Base-by-base conservation (phyloP, 2,797 vertebrate genomes). In the Dromococcyx pavoninus region DNA sequence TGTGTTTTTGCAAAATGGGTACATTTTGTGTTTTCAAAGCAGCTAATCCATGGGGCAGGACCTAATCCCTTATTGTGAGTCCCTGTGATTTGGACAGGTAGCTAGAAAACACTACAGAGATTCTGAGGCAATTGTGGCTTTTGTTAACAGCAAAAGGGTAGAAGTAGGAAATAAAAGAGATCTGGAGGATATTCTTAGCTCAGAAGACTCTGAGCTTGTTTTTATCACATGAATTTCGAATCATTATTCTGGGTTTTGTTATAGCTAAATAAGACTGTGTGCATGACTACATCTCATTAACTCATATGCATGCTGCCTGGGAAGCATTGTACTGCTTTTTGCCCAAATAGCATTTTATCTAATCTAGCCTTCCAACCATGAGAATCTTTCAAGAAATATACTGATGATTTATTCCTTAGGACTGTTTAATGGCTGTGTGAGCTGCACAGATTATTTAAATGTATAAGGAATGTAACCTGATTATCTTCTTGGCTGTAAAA, bases 211-310 rank as follows among this genome's bases (percentile, higher is more conserved):
- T 48, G 30, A 91, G 72, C 66, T 89, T 78, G 58, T 51, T 93
- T 88, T 92, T 91, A 91, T 86, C 70, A 81, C 56, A 73, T 46
- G 79, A 66, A 88, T 89, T 94, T 93, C n/a, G 85, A 79, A 91
- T 91, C n/a, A 84, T 91, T 88, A 76, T 92, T 95, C 76, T 92
- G 43, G 1, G 19, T 89, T 93, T 89, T 93, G 54, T 89, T 93
- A 53, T 2, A 88, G 35, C 82, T 89, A 60, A 95, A 70, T 80
- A 86, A 64, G 37, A n/a, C 43, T 62, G 23, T 86, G 69, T 10
- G 4, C 73, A 73, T 73, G 73, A 62, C 11, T n/a, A 51, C 51
- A 19, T 75, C 79, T 80, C 75, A 51, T 89, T 94, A 94, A 74
- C 75, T 95, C 43, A 2, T 13, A 46, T 35, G 56, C 32, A 43